These are phyloP conservation scores for Ardeotis arabs DNA, from an alignment of 2,113 vertebrate species.

Conservation along the genomic window DNA sequence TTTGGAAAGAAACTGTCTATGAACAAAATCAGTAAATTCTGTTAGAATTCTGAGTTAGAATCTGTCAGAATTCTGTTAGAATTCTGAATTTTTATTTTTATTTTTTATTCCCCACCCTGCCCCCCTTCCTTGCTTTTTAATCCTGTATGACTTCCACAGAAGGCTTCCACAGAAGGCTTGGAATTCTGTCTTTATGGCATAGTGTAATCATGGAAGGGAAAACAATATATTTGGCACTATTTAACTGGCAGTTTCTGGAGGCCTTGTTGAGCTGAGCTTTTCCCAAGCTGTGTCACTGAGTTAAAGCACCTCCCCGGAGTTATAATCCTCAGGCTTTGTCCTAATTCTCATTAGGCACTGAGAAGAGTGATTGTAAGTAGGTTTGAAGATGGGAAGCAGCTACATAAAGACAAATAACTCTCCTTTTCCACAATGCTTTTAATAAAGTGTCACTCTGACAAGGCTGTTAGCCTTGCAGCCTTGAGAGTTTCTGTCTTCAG, in stretches of 20 bases:
- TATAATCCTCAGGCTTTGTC: background rate
- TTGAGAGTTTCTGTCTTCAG: background rate
- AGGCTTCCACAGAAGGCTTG: background rate
- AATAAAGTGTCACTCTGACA: background rate
- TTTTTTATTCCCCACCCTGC: too few species aligned
- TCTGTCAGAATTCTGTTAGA: too few species aligned
- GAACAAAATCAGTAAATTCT: background rate
- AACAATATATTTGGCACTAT: background rate
- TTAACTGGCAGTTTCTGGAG: background rate
- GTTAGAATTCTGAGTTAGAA: too few species aligned
- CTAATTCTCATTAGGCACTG: background rate
- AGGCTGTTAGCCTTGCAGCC: background rate
- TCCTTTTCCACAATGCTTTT: background rate
- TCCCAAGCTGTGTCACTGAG: background rate
- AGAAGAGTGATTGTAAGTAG: background rate
- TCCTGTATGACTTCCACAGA: background rate
- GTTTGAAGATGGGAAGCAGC: background rate
- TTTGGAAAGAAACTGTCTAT: background rate
- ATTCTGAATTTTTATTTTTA: too few species aligned
- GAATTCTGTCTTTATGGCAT: background rate
- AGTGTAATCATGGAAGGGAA: background rate
- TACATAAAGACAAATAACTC: background rate
- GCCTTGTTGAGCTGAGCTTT: background rate
- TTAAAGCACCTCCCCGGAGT: background rate
- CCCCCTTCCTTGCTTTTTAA: too few species aligned